A percentile compares a stretch with the other conserved stretches of the same genome.
Evolutionary conservation across 2,888 invertebrate species (phyloP).

Genomic region (Ernsta delagoae): DNA sequence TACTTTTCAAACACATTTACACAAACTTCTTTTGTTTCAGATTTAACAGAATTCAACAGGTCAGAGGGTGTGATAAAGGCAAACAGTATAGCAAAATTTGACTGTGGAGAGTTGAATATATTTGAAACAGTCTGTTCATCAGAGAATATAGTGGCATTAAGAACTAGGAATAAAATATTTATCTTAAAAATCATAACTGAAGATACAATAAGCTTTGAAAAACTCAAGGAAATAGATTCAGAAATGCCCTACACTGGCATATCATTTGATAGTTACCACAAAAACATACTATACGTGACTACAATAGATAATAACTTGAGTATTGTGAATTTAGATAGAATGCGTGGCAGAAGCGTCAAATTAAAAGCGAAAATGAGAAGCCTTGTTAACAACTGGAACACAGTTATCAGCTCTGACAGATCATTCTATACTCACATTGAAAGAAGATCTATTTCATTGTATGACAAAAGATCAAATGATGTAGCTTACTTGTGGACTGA

Average conservation of each 20-base stretch:
- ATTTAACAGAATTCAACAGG: conserved; percentile 61
- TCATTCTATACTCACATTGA: conserved; percentile 63
- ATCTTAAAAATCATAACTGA: conserved; percentile 60
- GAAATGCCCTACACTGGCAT: conserved; percentile 69
- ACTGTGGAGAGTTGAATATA: conserved; percentile 62
- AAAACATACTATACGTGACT: conserved; percentile 69
- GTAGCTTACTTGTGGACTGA: conserved; percentile 56
- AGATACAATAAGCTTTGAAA: conserved; percentile 53
- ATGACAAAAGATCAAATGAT: conserved; percentile 70
- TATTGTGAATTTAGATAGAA: conserved; percentile 70
- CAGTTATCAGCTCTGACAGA: conserved; percentile 64
- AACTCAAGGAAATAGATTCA: conserved; percentile 62
- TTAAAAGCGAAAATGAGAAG: conserved; percentile 53
- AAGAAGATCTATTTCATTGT: conserved; percentile 60
- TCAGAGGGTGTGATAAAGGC: conserved; percentile 51
- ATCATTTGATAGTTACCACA: conserved; percentile 69
- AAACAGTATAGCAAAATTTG: conserved; percentile 52
- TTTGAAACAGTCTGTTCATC: conserved; percentile 67
- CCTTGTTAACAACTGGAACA: conserved; percentile 70
- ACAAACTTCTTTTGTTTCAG: conserved; percentile 54
- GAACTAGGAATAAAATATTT: conserved; percentile 66
- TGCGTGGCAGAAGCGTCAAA: conserved; percentile 61
- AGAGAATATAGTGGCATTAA: conserved; percentile 62
- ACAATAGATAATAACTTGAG: conserved; percentile 61
- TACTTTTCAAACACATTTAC: neutral